Conservation (phyloP, 2,888 invertebrate species). For the Lasioglossum calceatum region DNA sequence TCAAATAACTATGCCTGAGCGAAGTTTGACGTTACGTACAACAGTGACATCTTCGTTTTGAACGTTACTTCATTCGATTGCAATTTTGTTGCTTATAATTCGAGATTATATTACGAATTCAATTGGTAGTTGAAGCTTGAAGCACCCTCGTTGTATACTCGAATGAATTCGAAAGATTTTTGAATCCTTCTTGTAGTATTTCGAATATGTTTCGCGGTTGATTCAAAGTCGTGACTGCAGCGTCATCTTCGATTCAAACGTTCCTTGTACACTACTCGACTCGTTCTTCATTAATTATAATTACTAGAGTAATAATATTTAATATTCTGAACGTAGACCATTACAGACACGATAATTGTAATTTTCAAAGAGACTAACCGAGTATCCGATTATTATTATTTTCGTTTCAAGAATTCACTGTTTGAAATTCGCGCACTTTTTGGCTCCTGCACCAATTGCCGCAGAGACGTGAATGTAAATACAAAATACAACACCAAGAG, state of each 20-base stretch:
- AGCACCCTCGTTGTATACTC: not conserved
- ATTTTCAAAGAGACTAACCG: too few species aligned
- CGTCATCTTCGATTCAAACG: not conserved
- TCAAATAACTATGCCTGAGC: not conserved
- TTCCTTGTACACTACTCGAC: not conserved
- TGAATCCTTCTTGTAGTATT: not conserved
- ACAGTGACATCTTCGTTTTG: not conserved
- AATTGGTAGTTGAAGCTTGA: not conserved
- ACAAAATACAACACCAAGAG: not conserved
- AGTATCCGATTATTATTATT: not conserved
- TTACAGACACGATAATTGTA: too few species aligned
- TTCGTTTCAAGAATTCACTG: constrained; percentile 4
- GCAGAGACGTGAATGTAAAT: not conserved
- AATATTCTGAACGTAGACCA: too few species aligned
- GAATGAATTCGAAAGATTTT: not conserved
- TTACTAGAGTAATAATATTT: not conserved
- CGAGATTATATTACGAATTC: not conserved
- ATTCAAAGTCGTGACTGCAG: not conserved
- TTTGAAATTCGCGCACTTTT: not conserved
- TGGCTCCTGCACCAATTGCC: not conserved
- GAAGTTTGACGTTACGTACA: not conserved
- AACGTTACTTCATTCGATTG: not conserved
- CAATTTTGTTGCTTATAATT: not conserved
- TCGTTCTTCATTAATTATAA: not conserved
- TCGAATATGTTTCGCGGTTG: not conserved